phyloP scores from a whole-genome alignment of 1,140 invertebrate genomes.

The Drosophila kikkawai region DNA sequence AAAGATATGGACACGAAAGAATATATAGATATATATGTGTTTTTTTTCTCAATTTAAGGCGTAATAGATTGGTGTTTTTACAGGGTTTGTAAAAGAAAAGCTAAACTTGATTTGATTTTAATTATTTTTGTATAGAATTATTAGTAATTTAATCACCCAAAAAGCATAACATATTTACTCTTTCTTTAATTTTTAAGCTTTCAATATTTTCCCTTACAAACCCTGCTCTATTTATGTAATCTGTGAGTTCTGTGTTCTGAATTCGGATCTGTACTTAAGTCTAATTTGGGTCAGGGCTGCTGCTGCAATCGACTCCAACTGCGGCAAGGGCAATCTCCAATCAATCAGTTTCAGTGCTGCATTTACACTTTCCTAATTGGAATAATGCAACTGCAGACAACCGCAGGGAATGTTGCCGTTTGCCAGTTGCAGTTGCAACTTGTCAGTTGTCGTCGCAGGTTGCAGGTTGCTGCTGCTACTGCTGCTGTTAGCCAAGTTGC shows the following conservation, averaged over 20 bases:
- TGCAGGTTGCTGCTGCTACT: conserved; percentile 5
- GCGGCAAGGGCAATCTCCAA: conserved; percentile 26
- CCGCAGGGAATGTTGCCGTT: conserved; percentile 39
- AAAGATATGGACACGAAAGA: conserved; percentile 77
- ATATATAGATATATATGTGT: conserved; percentile 64
- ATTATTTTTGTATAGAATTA: neutral
- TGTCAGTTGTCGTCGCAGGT: conserved; percentile 25
- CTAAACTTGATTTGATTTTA: neutral
- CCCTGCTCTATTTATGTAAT: conserved; percentile 15
- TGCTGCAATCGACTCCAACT: conserved; percentile 3
- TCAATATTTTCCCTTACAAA: neutral
- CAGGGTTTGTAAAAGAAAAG: neutral
- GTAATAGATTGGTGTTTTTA: conserved; percentile 5
- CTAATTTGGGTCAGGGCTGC: conserved; percentile 28
- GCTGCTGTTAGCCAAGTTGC: conserved; percentile 21
- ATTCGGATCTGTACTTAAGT: conserved; percentile 25
- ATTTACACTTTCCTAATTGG: conserved; percentile 51
- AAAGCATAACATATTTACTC: no score
- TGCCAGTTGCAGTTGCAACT: conserved; percentile 2
- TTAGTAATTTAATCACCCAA: no score
- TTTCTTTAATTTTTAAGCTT: no score
- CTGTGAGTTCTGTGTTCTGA: conserved; percentile 36
- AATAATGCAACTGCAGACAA: conserved; percentile 34
- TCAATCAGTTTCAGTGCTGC: conserved; percentile 42
- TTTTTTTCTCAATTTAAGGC: conserved; percentile 14